phyloP scores from a whole-genome alignment of 2,797 vertebrate genomes.

The Chelon labrosus region DNA sequence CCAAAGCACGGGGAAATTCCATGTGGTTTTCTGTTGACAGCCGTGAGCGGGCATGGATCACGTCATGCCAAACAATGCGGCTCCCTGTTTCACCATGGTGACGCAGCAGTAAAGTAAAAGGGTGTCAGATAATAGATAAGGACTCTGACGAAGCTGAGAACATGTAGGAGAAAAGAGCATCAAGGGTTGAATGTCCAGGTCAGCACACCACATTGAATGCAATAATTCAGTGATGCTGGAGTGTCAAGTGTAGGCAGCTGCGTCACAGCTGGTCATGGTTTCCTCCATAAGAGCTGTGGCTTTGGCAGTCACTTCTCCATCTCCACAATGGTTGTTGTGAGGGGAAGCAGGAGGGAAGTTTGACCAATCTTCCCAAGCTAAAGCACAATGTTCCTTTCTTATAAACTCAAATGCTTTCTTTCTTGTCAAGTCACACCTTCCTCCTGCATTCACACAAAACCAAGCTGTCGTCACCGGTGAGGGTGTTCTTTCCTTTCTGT shows the following conservation, averaged over 20 bases:
- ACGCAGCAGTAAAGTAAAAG: slow-evolving; percentile 45
- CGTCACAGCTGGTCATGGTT: slow-evolving; percentile 72
- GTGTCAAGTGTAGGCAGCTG: slow-evolving; percentile 69
- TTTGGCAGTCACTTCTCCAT: slow-evolving; percentile 64
- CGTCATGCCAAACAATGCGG: slow-evolving; percentile 55
- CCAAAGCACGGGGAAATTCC: slow-evolving; percentile 71
- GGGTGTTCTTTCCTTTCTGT: slow-evolving; percentile 22
- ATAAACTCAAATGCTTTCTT: slow-evolving; percentile 22
- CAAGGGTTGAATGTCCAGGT: slow-evolving; percentile 9
- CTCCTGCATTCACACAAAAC: slow-evolving; percentile 49
- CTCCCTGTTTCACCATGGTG: slow-evolving; percentile 48
- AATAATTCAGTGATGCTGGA: slow-evolving; percentile 45
- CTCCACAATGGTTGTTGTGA: slow-evolving; percentile 60
- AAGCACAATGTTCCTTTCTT: slow-evolving; percentile 58
- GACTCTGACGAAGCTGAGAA: slow-evolving; percentile 13
- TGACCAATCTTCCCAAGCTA: slow-evolving; percentile 52
- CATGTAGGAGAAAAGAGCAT: slow-evolving; percentile 5
- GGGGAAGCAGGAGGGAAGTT: slow-evolving; percentile 50
- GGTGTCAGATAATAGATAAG: slow-evolving; percentile 45
- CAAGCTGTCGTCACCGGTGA: slow-evolving; percentile 53
- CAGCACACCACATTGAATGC: slow-evolving; percentile 15
- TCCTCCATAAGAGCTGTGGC: slow-evolving; percentile 71
- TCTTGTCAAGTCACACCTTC: background rate
- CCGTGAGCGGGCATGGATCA: slow-evolving; percentile 59
- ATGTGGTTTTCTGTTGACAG: slow-evolving; percentile 71